phyloP scores from a whole-genome alignment of 2,888 invertebrate genomes.

The Octonoba sinensis region DNA sequence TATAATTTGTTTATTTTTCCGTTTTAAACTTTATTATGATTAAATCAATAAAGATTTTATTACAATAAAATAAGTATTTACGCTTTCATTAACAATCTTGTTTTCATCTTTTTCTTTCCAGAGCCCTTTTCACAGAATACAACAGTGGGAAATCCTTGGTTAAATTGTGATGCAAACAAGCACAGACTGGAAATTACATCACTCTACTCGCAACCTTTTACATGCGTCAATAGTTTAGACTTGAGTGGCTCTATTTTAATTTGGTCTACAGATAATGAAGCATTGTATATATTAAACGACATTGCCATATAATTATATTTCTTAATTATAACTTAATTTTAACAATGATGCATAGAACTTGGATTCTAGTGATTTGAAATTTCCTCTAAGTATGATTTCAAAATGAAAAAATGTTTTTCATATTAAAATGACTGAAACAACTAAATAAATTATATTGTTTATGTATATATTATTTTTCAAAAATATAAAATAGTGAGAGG shows the following conservation, averaged over 20 bases:
- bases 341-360: neutral
- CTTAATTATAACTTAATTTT: neutral
- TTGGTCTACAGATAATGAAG: conserved; percentile 90
- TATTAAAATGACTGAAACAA: no score
- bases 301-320: conserved; percentile 24
- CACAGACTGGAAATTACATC: conserved; percentile 79
- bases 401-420: no score
- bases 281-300: conserved; percentile 80
- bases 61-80: no score
- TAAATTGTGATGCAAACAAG: conserved; percentile 80
- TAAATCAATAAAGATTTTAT: no score
- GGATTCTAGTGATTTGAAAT: no score
- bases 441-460: no score
- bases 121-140: conserved; percentile 29
- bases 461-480: no score
- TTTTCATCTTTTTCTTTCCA: conserved; percentile 8
- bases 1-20: no score
- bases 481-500: no score
- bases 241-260: conserved; percentile 81
- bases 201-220: conserved; percentile 81
- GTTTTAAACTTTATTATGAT: no score
- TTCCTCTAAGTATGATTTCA: no score
- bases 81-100: no score
- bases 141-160: conserved; percentile 74
- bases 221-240: conserved; percentile 86